Evolutionary conservation across 2,797 vertebrate genomes (phyloP).

Genomic region (Bradypodion pumilum): DNA sequence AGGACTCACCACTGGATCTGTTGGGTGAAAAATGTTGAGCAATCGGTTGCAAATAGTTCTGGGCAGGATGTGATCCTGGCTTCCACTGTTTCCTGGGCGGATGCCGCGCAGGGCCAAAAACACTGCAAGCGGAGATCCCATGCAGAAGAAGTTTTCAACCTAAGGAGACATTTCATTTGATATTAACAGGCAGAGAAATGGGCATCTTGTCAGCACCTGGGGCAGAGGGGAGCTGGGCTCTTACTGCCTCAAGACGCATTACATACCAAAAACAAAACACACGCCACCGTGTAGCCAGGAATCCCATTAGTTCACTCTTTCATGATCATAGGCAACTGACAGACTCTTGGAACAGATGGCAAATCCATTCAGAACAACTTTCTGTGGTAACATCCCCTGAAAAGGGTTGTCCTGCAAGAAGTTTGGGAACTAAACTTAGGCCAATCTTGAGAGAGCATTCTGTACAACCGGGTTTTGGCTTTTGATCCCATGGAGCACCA

Average conservation of each 20-base stretch:
- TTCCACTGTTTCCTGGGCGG: constrained; percentile 88
- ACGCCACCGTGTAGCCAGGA: neutral
- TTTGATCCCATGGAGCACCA: neutral
- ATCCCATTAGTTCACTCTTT: neutral
- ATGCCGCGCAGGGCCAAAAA: constrained; percentile 95
- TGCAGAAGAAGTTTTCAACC: constrained; percentile 99
- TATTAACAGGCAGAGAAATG: neutral
- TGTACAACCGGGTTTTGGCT: neutral
- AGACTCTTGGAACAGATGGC: neutral
- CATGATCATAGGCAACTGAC: neutral
- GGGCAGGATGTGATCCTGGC: constrained; percentile 95
- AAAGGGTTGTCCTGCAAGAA: neutral
- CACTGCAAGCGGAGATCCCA: constrained; percentile 97
- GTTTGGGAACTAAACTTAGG: neutral
- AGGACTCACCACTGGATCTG: constrained; percentile 95
- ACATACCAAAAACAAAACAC: fast-evolving
- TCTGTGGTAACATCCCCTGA: neutral
- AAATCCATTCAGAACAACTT: neutral
- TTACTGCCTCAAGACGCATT: neutral
- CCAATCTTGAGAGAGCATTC: neutral
- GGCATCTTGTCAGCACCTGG: fast-evolving
- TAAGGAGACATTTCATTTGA: constrained; percentile 68
- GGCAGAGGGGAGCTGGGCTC: neutral
- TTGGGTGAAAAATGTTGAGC: constrained; percentile 97
- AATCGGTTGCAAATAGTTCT: constrained; percentile 90